A percentile compares a stretch with the other conserved stretches of the same genome.
phyloP scores from a whole-genome alignment of 2,113 vertebrate genomes.

The Columba livia region DNA sequence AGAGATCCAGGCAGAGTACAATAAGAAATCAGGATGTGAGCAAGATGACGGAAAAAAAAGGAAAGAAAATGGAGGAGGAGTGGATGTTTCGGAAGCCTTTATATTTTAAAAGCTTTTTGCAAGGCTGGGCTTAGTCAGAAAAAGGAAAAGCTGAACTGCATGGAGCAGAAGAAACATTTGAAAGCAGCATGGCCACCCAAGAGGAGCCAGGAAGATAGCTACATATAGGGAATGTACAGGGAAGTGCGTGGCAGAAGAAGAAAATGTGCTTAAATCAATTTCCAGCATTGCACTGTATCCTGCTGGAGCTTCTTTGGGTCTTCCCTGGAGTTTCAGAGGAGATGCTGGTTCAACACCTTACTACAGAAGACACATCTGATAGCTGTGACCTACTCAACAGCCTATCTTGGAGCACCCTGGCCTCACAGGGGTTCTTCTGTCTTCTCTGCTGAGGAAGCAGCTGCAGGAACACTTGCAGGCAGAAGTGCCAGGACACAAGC shows the following conservation, averaged over 20 bases:
- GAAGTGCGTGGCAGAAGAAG: neutral
- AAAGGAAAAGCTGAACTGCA: neutral
- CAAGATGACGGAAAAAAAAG: neutral
- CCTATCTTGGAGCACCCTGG: neutral
- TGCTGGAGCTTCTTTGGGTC: neutral
- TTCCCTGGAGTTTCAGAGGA: neutral
- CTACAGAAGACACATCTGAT: neutral
- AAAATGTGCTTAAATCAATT: neutral
- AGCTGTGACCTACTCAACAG: neutral
- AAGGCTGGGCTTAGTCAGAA: neutral
- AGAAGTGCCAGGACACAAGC: neutral
- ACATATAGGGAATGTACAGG: accelerated
- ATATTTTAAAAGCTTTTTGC: neutral
- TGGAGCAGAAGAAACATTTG: neutral
- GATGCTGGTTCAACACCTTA: neutral
- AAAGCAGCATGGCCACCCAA: neutral
- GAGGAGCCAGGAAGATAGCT: neutral
- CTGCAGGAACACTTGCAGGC: neutral
- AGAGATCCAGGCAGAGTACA: neutral
- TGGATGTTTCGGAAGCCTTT: neutral
- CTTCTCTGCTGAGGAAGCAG: neutral
- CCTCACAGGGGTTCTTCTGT: neutral
- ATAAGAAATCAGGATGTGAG: neutral
- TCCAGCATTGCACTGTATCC: neutral
- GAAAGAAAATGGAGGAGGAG: neutral